Conservation (phyloP, 2,113 vertebrate genomes). For the Sturnira hondurensis region DNA sequence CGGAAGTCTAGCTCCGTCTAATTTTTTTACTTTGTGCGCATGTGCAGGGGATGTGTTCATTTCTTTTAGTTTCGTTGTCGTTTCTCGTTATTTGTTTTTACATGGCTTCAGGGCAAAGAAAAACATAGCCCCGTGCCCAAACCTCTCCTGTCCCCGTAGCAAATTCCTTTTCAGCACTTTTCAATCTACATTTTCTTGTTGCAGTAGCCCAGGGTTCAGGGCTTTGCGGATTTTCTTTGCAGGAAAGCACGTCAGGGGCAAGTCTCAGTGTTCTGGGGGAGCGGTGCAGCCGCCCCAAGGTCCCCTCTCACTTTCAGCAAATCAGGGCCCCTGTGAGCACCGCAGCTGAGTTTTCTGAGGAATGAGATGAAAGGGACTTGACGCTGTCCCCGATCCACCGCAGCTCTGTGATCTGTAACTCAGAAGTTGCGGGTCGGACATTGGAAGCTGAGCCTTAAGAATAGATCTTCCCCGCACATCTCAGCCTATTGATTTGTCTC, state of each 20-base stretch:
- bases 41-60: neutral
- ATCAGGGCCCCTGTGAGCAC: neutral
- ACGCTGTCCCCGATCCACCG: neutral
- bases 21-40: neutral
- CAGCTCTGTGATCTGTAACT: neutral
- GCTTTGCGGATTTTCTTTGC: constrained; percentile 3
- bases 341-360: neutral
- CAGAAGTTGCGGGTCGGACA: neutral
- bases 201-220: neutral
- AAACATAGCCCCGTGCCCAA: neutral
- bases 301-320: neutral
- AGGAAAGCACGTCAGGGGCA: neutral
- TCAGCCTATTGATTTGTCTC: constrained; percentile 19
- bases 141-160: neutral
- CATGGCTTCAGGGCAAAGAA: neutral
- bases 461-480: neutral
- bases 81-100: neutral
- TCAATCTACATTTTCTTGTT: neutral
- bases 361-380: neutral
- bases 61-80: neutral
- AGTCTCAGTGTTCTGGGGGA: neutral
- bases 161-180: neutral
- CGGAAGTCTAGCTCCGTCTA: neutral
- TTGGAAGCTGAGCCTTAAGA: neutral
- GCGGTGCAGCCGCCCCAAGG: neutral